Base-by-base conservation (phyloP, 1,140 invertebrate genomes). In the Halesus radiatus region DNA sequence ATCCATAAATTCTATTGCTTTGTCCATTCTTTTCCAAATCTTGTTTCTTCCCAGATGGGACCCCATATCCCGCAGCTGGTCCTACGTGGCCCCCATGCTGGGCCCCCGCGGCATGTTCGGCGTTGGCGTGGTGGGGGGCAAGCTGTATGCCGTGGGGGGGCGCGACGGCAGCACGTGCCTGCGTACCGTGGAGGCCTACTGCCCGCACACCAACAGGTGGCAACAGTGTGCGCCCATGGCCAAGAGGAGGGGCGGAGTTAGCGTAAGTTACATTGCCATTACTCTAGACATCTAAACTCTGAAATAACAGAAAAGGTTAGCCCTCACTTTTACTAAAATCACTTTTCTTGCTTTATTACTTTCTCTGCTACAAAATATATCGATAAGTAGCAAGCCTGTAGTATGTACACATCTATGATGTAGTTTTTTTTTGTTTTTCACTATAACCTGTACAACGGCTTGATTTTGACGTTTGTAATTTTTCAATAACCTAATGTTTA, bases 171-270 rank as follows among this genome's bases (percentile, higher is more conserved):
- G 95, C 84, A 94, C 95, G 0, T 98, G 97, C 85, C 92, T 98
- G 82, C 93, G 94, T 81, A 96, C 96, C 80, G 97, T 98, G 0
- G 98, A 99, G 89, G 94, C 95, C 85, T 99, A 96, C 87, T 96
- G 98, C 90, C 96, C 96, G 13, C 94, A 96, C 84, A 96, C 94
- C 5, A 96, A 98, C 88, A 94, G 93, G 84, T 99, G 98, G 98
- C 94, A 92, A 26, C 91, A 93, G 54, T 95, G 96, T 84, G 94
- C 96, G 18, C 95, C 97, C 68, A 98, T 99, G 96, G 94, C 94
- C 62, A 91, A 95, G 80, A 92, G 95, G 78, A 90, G 98, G 60
- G 95, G 98, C 60, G 97, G 98, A 84, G 97, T 98, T 58, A 96
- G 95, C 86, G 92, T 89, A 22, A 76, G 82, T 80, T 26, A 6